phyloP scores from a whole-genome alignment of 2,113 vertebrate genomes.

The Podilymbus podiceps region DNA sequence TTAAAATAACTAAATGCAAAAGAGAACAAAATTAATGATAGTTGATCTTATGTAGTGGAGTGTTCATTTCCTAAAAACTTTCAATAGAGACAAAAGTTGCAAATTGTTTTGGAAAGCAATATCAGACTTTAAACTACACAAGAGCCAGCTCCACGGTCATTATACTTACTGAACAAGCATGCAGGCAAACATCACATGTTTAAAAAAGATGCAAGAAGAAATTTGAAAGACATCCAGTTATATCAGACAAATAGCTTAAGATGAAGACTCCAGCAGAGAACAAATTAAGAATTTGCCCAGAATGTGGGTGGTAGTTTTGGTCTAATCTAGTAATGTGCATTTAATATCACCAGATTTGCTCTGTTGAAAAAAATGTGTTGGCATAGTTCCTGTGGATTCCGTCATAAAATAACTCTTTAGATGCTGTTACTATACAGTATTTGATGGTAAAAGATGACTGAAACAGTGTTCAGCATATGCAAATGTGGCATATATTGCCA shows the following conservation, averaged over 20 bases:
- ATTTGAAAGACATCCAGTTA: slow-evolving; percentile 47
- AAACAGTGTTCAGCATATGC: not conserved
- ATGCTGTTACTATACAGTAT: not conserved
- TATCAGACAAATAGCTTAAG: slow-evolving; percentile 12
- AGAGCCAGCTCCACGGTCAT: slow-evolving; percentile 18
- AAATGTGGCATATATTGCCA: not conserved
- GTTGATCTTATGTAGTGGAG: slow-evolving; percentile 8
- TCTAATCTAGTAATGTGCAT: not conserved
- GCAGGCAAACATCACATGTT: not conserved
- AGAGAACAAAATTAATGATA: slow-evolving; percentile 20
- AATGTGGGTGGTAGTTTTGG: not conserved
- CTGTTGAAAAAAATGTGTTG: not conserved
- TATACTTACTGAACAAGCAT: slow-evolving; percentile 15
- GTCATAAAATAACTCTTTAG: not conserved
- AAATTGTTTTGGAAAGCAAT: slow-evolving; percentile 33
- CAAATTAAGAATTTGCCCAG: slow-evolving; percentile 20
- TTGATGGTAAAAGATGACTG: not conserved
- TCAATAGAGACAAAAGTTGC: slow-evolving; percentile 17
- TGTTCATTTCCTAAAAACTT: not conserved
- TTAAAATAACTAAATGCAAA: slow-evolving; percentile 52
- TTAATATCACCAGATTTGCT: not conserved
- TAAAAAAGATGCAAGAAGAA: slow-evolving; percentile 16
- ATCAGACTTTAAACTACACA: slow-evolving; percentile 24
- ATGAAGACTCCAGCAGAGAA: slow-evolving; percentile 61
- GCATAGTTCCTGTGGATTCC: not conserved